These are phyloP conservation scores for Anastrepha ludens DNA, from an alignment of 1,140 invertebrate species.

Conservation along the genomic window DNA sequence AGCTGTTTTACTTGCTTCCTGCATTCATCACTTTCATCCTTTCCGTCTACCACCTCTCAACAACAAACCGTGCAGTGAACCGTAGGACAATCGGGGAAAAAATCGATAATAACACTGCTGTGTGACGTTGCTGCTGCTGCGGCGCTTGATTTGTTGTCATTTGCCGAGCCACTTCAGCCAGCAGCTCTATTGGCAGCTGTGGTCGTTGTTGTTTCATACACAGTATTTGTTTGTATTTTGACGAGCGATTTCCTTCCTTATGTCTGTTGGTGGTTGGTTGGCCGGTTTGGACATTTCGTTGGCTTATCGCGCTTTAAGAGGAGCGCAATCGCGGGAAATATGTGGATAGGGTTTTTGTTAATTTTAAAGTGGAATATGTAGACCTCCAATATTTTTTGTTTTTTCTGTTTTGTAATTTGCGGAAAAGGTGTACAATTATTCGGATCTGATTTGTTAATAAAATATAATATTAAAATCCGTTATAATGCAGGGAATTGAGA, in stretches of 20 bases:
- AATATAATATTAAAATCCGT: no score
- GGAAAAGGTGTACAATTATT: no score
- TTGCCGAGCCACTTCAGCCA: neutral
- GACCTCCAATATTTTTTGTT: neutral
- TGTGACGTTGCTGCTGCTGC: neutral
- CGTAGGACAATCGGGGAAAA: neutral
- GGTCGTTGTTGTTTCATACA: neutral
- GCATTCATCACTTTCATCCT: conserved; percentile 22
- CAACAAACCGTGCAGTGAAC: conserved; percentile 20
- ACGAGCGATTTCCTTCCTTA: conserved; percentile 26
- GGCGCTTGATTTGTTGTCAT: conserved; percentile 25
- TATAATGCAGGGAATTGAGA: no score
- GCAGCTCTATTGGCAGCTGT: neutral
- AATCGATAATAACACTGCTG: conserved; percentile 20
- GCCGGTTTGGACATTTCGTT: neutral
- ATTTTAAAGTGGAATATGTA: no score
- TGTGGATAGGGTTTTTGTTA: neutral
- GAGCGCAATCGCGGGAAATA: neutral
- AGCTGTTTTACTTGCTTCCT: conserved; percentile 34
- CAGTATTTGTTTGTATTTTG: conserved; percentile 41
- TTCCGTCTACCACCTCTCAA: neutral
- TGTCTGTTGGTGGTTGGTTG: conserved; percentile 22
- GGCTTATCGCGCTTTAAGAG: conserved; percentile 2
- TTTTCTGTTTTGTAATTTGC: neutral
- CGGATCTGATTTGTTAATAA: no score